phyloP scores from a whole-genome alignment of 2,888 invertebrate genomes.

The Carcina quercana region DNA sequence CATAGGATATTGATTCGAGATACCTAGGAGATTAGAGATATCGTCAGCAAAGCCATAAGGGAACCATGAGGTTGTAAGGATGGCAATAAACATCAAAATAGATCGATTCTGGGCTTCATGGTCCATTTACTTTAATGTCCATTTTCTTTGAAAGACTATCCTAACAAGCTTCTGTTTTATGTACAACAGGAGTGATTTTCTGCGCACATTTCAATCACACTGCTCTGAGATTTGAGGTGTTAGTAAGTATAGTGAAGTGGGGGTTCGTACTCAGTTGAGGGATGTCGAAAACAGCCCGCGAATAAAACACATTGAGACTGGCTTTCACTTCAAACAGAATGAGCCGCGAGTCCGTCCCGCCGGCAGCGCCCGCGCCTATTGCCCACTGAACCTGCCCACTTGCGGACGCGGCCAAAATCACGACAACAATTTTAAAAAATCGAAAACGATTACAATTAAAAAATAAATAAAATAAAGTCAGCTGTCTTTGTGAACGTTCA shows the following conservation, averaged over 20 bases:
- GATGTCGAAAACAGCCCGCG: slow-evolving; percentile 64
- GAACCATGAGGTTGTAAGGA: too few species aligned
- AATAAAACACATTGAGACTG: slow-evolving; percentile 62
- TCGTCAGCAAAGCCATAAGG: too few species aligned
- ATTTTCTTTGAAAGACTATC: too few species aligned
- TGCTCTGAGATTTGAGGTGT: too few species aligned
- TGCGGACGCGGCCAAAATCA: slow-evolving; percentile 28
- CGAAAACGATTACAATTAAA: background rate
- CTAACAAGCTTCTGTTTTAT: too few species aligned
- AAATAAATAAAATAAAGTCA: background rate
- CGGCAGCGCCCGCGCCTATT: slow-evolving; percentile 32
- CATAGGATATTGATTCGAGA: too few species aligned
- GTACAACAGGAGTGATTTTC: too few species aligned
- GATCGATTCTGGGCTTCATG: too few species aligned
- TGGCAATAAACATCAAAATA: too few species aligned
- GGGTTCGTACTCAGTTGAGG: slow-evolving; percentile 37
- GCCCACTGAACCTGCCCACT: slow-evolving; percentile 24
- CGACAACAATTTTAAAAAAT: background rate
- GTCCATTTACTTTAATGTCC: too few species aligned
- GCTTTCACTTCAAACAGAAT: slow-evolving; percentile 70
- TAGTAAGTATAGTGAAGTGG: slow-evolving; percentile 31
- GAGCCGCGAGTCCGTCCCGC: slow-evolving; percentile 37
- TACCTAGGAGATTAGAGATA: too few species aligned
- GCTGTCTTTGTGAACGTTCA: background rate
- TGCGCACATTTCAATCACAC: too few species aligned